Conservation (phyloP, 2,888 invertebrate genomes). For the Lasius fuliginosus region DNA sequence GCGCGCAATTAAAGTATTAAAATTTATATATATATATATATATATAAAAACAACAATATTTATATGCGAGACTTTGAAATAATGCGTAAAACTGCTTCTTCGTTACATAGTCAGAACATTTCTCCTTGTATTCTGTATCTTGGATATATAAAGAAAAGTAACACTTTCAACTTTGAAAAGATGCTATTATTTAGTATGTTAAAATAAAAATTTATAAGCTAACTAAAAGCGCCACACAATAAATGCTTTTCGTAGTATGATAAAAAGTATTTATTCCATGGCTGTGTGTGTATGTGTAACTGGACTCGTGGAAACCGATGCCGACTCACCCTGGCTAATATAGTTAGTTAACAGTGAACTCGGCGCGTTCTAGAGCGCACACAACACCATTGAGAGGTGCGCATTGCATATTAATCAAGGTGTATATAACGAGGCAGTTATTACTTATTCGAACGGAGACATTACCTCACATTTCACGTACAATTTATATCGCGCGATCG, state of each 20-base stretch:
- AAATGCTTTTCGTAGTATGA: constrained; percentile 59
- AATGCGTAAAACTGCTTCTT: constrained; percentile 32
- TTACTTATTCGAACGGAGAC: constrained; percentile 65
- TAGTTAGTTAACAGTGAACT: constrained; percentile 60
- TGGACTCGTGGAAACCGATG: constrained; percentile 70
- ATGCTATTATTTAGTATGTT: constrained; percentile 54
- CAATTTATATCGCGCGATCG: constrained; percentile 53
- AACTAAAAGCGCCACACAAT: constrained; percentile 51
- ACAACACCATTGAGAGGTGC: constrained; percentile 14
- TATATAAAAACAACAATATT: background rate
- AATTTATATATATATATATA: background rate
- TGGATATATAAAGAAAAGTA: background rate
- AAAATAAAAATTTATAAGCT: constrained; percentile 59
- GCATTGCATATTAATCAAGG: constrained; percentile 30
- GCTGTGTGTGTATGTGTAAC: constrained; percentile 77
- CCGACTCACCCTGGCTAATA: constrained; percentile 63
- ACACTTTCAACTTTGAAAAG: constrained; percentile 35
- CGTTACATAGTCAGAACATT: constrained; percentile 56
- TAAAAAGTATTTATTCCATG: constrained; percentile 69
- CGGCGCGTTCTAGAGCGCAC: constrained; percentile 29
- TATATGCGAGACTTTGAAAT: constrained; percentile 30
- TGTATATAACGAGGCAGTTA: constrained; percentile 63
- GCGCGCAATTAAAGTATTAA: constrained; percentile 12
- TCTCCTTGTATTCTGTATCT: constrained; percentile 55
- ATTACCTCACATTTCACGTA: constrained; percentile 75